Base-by-base conservation (phyloP, 2,888 invertebrate species). In the Amphipyra tragopoginis region DNA sequence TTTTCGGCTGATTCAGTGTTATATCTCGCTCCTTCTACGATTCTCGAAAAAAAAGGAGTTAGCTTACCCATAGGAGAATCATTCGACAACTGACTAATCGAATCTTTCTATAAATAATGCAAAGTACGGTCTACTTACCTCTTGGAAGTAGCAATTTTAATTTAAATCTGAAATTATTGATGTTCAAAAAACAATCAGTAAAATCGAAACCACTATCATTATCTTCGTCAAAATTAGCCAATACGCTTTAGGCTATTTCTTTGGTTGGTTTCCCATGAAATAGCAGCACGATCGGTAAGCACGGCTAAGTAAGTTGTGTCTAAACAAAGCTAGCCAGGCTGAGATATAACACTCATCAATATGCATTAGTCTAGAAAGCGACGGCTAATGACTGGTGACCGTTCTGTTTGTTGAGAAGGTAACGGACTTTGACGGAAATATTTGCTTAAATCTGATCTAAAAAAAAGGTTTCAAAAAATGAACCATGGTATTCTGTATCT, bases 281-380 rank as follows among this genome's bases (percentile, higher is more conserved):
- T 57, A 59, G 44, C 58, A 54, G 51, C 79, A 78, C 79, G 62
- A 71, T 63, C 38, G 38, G 43, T 67, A 61, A 79, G 59, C 57
- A 63, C 21, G 21, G 44, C 26, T 63, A 55, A 72, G 53, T 51
- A 64, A 67, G 34, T 76, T 77, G 68, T 79, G 75, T 68, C 57
- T 58, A 14, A 45, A 69, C 78, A 79, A 71, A 61, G 53, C 45
- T 44, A 33, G n/a, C 13, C 45, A 13, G 62, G 33, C 50, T 49
- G 40, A 34, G 34, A 15, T 33, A 58, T 42, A 39, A 33, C 48
- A 39, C 75, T 75, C 70, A 70, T 70, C 52, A 77, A 72, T 72
- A 72, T 72, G 54, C 57, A 77, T 77, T 57, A 66, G 45, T 60
- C 65, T 72, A 72, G 72, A 72, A 72, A 76, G 77, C 53, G 51